These are phyloP conservation scores for Hyposmocoma kahamanoa DNA, from an alignment of 1,140 invertebrate genomes.

Conservation along the genomic window DNA sequence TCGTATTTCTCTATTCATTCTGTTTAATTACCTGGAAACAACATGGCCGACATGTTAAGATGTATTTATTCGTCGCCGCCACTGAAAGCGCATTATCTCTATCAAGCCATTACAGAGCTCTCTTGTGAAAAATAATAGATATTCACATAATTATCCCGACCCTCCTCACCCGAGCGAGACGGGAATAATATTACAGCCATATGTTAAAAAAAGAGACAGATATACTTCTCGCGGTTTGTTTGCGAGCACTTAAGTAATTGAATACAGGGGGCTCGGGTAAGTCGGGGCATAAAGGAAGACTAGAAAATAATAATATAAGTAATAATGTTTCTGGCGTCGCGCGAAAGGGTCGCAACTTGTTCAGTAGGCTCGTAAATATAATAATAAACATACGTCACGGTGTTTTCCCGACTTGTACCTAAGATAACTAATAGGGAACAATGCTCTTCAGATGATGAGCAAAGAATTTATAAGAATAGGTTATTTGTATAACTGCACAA, in stretches of 20 bases:
- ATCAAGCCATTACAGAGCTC: slow-evolving; percentile 47
- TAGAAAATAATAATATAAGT: slow-evolving; percentile 60
- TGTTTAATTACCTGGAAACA: slow-evolving; percentile 49
- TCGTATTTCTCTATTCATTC: slow-evolving; percentile 22
- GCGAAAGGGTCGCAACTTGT: slow-evolving; percentile 33
- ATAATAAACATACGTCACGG: slow-evolving; percentile 46
- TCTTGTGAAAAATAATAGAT: slow-evolving; percentile 63
- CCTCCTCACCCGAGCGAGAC: slow-evolving; percentile 32
- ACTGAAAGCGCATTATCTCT: slow-evolving; percentile 53
- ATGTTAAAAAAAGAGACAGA: slow-evolving; percentile 29
- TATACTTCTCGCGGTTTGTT: slow-evolving; percentile 32
- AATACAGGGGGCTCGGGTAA: slow-evolving; percentile 49
- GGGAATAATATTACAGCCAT: slow-evolving; percentile 1
- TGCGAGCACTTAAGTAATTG: slow-evolving; percentile 68
- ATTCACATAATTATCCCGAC: slow-evolving; percentile 59
- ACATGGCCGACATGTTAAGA: slow-evolving; percentile 46
- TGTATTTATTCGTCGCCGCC: slow-evolving; percentile 37
- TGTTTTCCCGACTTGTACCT: slow-evolving; percentile 20
- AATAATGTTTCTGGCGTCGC: slow-evolving; percentile 38
- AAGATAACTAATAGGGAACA: too few species aligned
- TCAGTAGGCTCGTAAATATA: slow-evolving; percentile 49
- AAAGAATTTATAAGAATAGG: too few species aligned
- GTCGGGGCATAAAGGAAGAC: slow-evolving; percentile 47
- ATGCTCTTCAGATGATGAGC: too few species aligned
- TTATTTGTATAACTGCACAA: too few species aligned